Percentiles rank a stretch among this genome's conserved stretches.
phyloP scores from a whole-genome alignment of 2,113 vertebrate genomes.

The Oenanthe melanoleuca region DNA sequence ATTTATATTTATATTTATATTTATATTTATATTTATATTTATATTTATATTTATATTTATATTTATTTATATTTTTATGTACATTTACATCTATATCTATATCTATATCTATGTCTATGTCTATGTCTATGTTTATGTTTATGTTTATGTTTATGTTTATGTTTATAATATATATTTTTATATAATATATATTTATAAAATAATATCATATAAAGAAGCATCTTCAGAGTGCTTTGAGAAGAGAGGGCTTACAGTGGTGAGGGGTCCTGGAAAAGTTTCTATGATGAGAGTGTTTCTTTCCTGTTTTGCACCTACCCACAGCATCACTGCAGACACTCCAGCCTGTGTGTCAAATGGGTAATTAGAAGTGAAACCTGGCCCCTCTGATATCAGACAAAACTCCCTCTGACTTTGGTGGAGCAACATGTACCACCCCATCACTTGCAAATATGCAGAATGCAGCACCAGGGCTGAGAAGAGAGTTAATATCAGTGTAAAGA shows the following conservation, averaged over 20 bases:
- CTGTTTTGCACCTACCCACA: background rate
- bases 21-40: too few relatives aligned
- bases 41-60: too few relatives aligned
- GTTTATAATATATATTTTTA: too few relatives aligned
- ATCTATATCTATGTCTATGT: too few relatives aligned
- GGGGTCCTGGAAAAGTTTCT: background rate
- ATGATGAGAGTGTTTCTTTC: background rate
- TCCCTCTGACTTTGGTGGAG: background rate
- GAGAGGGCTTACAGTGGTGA: background rate
- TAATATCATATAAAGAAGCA: background rate
- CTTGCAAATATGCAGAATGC: background rate
- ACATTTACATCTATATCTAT: too few relatives aligned
- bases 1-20: too few relatives aligned
- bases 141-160: too few relatives aligned
- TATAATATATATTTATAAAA: too few relatives aligned
- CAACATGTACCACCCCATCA: accelerated
- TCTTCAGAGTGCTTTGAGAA: background rate
- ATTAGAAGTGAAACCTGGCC: background rate
- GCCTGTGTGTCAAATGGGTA: background rate
- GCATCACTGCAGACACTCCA: background rate
- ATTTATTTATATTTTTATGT: too few relatives aligned
- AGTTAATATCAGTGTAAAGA: background rate
- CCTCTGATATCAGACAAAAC: background rate
- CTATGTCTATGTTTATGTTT: too few relatives aligned
- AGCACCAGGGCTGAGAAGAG: background rate